A percentile compares a stretch with the other conserved stretches of the same genome.
Evolutionary conservation across 2,113 vertebrate species (phyloP).

Genomic region (Epinephelus cyanopodus): DNA sequence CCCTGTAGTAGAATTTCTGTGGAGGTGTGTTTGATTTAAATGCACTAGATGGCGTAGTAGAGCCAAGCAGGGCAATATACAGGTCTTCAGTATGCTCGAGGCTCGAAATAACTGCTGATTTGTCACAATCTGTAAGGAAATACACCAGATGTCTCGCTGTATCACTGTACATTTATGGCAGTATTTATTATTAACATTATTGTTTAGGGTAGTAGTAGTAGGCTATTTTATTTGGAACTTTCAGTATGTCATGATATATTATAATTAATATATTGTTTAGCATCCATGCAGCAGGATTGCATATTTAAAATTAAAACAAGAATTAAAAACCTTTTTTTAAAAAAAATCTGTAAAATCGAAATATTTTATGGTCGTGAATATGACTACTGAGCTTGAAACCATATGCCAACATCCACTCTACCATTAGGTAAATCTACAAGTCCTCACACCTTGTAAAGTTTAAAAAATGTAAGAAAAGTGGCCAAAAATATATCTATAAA

Average conservation of each 20-base stretch:
- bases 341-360: not conserved
- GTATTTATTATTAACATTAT: too few relatives aligned
- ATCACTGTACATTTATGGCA: too few relatives aligned
- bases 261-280: too few relatives aligned
- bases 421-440: not conserved
- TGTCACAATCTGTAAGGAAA: too few relatives aligned
- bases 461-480: too few relatives aligned
- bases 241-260: not conserved
- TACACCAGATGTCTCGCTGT: not conserved
- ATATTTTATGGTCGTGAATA: too few relatives aligned
- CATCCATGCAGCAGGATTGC: not conserved
- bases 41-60: conserved; percentile 59
- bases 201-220: not conserved
- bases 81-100: not conserved
- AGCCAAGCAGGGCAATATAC: not conserved
- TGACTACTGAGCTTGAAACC: not conserved
- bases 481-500: too few relatives aligned
- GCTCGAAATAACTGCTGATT: not conserved
- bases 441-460: too few relatives aligned
- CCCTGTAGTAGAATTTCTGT: not conserved
- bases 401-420: not conserved
- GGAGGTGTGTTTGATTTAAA: not conserved
- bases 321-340: not conserved
- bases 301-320: not conserved
- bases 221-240: not conserved